Base-by-base conservation (phyloP, 2,797 vertebrate genomes). In the Coregonus suidteri region DNA sequence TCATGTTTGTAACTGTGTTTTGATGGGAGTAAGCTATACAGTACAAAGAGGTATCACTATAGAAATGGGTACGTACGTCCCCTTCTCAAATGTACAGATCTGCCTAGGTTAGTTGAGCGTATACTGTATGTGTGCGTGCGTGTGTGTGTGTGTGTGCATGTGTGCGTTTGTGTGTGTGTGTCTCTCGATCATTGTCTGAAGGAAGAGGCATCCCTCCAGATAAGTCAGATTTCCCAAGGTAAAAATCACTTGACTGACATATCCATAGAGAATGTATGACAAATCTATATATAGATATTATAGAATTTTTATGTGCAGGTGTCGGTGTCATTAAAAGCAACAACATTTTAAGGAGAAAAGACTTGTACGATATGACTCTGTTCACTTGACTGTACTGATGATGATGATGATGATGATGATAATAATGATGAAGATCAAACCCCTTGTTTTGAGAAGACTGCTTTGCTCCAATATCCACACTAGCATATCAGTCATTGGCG, bases 291-390 rank as follows among this genome's bases (percentile, higher is more conserved):
- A 62, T 62, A 25, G n/a, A 62, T 92, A 94, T 91, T 92, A 94
- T 93, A 94, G 93, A 88, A 95, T 95, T 95, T 95, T 95, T 95
- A 95, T 95, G 94, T 95, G 93, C 93, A 93, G 91, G 94, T 95
- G 92, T 95, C 90, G 84, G 88, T 95, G 94, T 95, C 93, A 93
- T 90, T 91, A 92, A 93, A 94, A 93, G 91, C 91, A 94, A 92
- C 91, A 92, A 91, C 88, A 86, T 90, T 87, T 79, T 86, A 91
- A 88, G 92, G 92, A 91, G 54, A 89, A 86, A 88, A 82, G 81
- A 84, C 76, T 74, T 93, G 89, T 93, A 88, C 86, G 87, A 91
- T 88, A 91, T 83, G 82, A 93, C 85, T 90, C 85, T 91, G 88
- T 92, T 94, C 91, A 92, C 88, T 89, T 91, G 89, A 89, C 91